phyloP scores from a whole-genome alignment of 2,888 invertebrate genomes.

The Arrhopalites spinosus region DNA sequence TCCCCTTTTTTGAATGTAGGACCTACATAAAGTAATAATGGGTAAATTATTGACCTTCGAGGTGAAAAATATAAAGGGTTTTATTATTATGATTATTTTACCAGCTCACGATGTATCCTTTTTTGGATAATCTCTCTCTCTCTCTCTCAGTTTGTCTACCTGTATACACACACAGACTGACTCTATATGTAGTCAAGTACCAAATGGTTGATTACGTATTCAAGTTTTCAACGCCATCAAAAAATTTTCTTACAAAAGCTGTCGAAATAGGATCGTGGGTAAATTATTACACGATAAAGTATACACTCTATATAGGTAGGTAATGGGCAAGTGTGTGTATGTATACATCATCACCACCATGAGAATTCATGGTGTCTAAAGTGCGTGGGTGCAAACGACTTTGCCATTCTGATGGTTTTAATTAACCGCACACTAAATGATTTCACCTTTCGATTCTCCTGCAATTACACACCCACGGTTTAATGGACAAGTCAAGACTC shows the following conservation, averaged over 20 bases:
- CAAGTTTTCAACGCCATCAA: slow-evolving; percentile 41
- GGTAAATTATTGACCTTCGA: slow-evolving; percentile 40
- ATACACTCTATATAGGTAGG: slow-evolving; percentile 4
- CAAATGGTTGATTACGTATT: slow-evolving; percentile 40
- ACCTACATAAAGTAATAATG: neutral
- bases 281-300: slow-evolving; percentile 35
- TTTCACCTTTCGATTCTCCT: slow-evolving; percentile 35
- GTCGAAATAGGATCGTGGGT: slow-evolving; percentile 33
- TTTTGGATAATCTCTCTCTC: slow-evolving; percentile 32
- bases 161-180: slow-evolving; percentile 1
- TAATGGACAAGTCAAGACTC: slow-evolving; percentile 11
- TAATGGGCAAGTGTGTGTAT: neutral
- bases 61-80: slow-evolving; percentile 33
- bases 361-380: neutral
- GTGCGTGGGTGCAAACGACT: slow-evolving; percentile 35
- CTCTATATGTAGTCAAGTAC: neutral
- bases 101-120: slow-evolving; percentile 26
- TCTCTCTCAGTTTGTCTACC: neutral
- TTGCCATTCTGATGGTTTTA: slow-evolving; percentile 36
- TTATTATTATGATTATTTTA: neutral
- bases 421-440: slow-evolving; percentile 38
- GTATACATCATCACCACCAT: neutral
- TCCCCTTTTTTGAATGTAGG: neutral
- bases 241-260: slow-evolving; percentile 34
- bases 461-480: slow-evolving; percentile 39